These are phyloP conservation scores for Pocillopora meandrina DNA, from an alignment of 92 coral and sea anemone genomes.

Conservation along the genomic window DNA sequence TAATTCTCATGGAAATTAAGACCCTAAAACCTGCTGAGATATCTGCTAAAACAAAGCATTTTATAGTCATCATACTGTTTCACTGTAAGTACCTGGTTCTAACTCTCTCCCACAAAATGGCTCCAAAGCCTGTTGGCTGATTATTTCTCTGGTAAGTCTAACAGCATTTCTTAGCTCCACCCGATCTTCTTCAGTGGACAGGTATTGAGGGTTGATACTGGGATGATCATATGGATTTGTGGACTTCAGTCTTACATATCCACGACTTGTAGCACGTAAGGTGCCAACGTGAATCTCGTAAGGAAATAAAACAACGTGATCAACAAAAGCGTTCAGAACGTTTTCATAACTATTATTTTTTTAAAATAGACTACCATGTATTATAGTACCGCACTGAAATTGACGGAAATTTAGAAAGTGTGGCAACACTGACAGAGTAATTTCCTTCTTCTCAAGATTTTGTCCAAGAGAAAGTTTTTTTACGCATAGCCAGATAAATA, in stretches of 20 bases:
- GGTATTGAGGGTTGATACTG: slow-evolving; percentile 69
- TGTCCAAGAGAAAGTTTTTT: no score
- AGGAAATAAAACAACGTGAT: not conserved
- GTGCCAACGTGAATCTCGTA: slow-evolving; percentile 68
- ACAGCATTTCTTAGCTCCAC: slow-evolving; percentile 72
- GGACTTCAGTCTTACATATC: slow-evolving; percentile 67
- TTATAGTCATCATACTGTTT: not conserved
- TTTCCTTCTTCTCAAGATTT: no score
- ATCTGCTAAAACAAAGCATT: not conserved
- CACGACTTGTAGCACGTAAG: slow-evolving; percentile 75
- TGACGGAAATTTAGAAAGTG: no score
- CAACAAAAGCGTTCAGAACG: no score
- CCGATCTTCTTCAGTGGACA: slow-evolving; percentile 77
- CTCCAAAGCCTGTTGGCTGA: slow-evolving; percentile 79
- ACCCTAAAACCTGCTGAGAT: not conserved
- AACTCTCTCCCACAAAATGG: slow-evolving; percentile 76
- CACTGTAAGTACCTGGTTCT: slow-evolving; percentile 62
- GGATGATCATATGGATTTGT: slow-evolving; percentile 77
- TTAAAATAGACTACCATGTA: not conserved
- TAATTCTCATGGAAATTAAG: no score
- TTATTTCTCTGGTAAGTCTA: slow-evolving; percentile 65
- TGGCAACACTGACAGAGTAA: no score
- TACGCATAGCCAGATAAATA: no score
- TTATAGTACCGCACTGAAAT: no score
- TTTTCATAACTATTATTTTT: not conserved